Conservation (phyloP, 1,140 invertebrate species). For the Thaumetopoea pityocampa region DNA sequence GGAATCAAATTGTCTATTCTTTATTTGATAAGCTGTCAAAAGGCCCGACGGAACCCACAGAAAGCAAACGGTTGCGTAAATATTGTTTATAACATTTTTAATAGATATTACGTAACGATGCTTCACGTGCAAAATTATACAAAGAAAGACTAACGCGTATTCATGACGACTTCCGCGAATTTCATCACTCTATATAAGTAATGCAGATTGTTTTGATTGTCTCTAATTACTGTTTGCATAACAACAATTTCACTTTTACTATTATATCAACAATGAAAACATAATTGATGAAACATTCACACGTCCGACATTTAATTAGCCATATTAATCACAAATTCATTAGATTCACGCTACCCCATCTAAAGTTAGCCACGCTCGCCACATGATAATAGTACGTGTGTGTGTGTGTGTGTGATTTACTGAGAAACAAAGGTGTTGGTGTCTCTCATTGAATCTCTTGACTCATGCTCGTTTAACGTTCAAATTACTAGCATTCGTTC, state of each 20-base stretch:
- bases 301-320: conserved; percentile 16
- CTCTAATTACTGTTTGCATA: conserved; percentile 10
- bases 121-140: too few relatives aligned
- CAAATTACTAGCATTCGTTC: conserved; percentile 12
- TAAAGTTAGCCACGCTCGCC: background rate
- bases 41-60: too few relatives aligned
- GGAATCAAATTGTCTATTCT: too few relatives aligned
- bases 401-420: conserved; percentile 8
- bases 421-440: conserved; percentile 13
- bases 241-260: conserved; percentile 17
- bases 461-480: conserved; percentile 12
- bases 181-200: background rate
- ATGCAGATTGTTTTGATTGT: conserved; percentile 2
- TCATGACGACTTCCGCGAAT: conserved; percentile 11
- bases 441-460: conserved; percentile 14
- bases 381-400: conserved; percentile 1
- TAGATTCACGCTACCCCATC: conserved; percentile 1
- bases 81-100: too few relatives aligned
- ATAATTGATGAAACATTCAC: conserved; percentile 12
- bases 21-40: too few relatives aligned
- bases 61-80: too few relatives aligned
- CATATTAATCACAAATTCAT: conserved; percentile 14
- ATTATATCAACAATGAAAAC: conserved; percentile 11
- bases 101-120: too few relatives aligned
- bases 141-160: too few relatives aligned